Evolutionary conservation across 1,140 invertebrate genomes (phyloP).

Genomic region (Globodera rostochiensis): DNA sequence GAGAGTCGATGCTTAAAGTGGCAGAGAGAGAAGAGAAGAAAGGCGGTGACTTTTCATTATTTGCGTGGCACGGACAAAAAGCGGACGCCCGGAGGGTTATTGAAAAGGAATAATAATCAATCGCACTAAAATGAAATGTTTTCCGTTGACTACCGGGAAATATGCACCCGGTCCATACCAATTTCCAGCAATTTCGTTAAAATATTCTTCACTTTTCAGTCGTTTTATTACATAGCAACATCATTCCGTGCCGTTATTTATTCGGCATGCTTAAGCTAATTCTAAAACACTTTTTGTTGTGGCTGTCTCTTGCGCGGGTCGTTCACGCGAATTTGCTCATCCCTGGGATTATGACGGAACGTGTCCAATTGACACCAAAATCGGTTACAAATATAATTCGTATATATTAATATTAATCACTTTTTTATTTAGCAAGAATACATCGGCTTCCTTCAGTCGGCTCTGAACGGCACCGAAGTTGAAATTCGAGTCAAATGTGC

Average conservation of each 20-base stretch:
- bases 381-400: conserved; percentile 20
- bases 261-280: background rate
- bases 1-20: background rate
- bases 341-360: conserved; percentile 52
- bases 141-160: no score
- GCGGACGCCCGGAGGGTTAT: no score
- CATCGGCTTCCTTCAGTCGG: conserved; percentile 62
- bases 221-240: no score
- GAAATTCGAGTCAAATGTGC: conserved; percentile 54
- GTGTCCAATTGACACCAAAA: conserved; percentile 38
- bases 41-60: background rate
- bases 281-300: background rate
- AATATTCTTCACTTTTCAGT: no score
- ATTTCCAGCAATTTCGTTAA: no score
- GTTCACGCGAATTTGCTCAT: conserved; percentile 42
- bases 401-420: conserved; percentile 19
- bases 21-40: background rate
- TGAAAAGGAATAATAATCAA: no score
- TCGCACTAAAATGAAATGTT: no score
- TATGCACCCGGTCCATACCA: no score
- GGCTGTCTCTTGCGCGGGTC: background rate
- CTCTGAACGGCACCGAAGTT: conserved; percentile 62
- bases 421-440: conserved; percentile 56
- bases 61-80: background rate
- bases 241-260: background rate